These are phyloP conservation scores for Orchesella cincta DNA, from an alignment of 1,140 invertebrate species.

Conservation along the genomic window DNA sequence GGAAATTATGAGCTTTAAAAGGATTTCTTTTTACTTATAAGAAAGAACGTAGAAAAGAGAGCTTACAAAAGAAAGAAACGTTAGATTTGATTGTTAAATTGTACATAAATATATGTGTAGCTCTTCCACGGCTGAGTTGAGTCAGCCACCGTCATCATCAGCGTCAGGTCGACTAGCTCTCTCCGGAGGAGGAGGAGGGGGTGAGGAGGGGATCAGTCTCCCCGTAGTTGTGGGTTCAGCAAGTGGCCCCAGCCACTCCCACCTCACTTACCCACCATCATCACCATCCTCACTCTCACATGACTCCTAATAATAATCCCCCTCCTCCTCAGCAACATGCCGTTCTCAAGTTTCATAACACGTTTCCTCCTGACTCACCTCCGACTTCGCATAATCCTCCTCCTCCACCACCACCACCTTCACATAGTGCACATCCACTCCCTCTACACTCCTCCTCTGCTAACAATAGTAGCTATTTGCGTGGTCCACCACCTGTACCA, in stretches of 20 bases:
- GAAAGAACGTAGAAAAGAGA: background rate
- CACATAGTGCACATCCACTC: background rate
- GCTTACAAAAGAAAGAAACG: background rate
- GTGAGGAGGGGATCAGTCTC: constrained; percentile 23
- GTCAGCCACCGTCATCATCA: constrained; percentile 4
- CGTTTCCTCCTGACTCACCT: constrained; percentile 75
- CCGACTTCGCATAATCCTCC: constrained; percentile 27
- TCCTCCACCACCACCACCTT: background rate
- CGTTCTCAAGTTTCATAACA: constrained; percentile 81
- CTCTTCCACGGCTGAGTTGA: constrained; percentile 17
- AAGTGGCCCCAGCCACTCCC: constrained; percentile 13
- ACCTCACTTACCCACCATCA: background rate
- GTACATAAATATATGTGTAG: constrained; percentile 11
- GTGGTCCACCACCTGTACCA: constrained; percentile 5
- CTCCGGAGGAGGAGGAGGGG: background rate
- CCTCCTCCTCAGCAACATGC: constrained; percentile 1
- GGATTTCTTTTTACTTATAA: background rate
- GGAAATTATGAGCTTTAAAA: constrained; percentile 3
- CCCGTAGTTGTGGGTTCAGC: constrained; percentile 17
- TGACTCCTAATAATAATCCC: no score
- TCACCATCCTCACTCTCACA: constrained; percentile 1
- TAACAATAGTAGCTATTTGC: background rate
- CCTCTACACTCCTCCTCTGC: background rate
- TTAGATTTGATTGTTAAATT: no score
- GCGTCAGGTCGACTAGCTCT: background rate